Conservation (phyloP, 2,797 vertebrate species). For the Enoplosus armatus region DNA sequence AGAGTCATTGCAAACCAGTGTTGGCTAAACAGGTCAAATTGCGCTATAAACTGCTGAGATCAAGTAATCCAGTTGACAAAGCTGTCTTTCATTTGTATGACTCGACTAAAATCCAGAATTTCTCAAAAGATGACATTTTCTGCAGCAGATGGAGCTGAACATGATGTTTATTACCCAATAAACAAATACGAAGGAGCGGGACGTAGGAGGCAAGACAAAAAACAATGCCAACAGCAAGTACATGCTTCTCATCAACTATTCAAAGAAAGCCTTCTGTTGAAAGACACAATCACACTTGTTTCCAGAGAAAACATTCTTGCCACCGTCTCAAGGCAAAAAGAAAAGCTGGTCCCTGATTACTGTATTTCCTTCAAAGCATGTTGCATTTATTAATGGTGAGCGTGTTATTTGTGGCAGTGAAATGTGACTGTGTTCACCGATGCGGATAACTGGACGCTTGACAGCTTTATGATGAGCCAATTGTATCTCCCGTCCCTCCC, state of each 20-base stretch:
- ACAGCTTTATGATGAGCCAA: conserved; percentile 44
- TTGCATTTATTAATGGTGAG: conserved; percentile 40
- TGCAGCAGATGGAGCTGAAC: conserved; percentile 41
- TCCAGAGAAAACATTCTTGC: conserved; percentile 10
- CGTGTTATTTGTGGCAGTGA: conserved; percentile 29
- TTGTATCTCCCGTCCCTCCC: background rate
- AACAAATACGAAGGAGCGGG: conserved; percentile 34
- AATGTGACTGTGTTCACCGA: conserved; percentile 17
- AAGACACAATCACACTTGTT: conserved; percentile 23
- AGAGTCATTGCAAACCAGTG: background rate
- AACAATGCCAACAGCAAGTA: conserved; percentile 38
- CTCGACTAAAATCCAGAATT: conserved; percentile 3
- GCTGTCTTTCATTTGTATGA: background rate
- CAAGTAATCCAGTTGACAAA: conserved; percentile 1
- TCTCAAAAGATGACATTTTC: conserved; percentile 21
- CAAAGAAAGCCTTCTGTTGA: conserved; percentile 41
- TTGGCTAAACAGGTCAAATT: background rate
- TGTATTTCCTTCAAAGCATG: conserved; percentile 8
- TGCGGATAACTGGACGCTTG: conserved; percentile 14
- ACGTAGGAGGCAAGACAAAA: conserved; percentile 34
- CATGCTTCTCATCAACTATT: conserved; percentile 23
- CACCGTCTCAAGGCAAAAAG: background rate
- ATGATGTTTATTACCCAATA: conserved; percentile 47
- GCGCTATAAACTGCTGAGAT: conserved; percentile 1
- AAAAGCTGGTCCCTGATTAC: background rate